Evolutionary conservation across 1,140 invertebrate genomes (phyloP).

Genomic region (Artemia franciscana): DNA sequence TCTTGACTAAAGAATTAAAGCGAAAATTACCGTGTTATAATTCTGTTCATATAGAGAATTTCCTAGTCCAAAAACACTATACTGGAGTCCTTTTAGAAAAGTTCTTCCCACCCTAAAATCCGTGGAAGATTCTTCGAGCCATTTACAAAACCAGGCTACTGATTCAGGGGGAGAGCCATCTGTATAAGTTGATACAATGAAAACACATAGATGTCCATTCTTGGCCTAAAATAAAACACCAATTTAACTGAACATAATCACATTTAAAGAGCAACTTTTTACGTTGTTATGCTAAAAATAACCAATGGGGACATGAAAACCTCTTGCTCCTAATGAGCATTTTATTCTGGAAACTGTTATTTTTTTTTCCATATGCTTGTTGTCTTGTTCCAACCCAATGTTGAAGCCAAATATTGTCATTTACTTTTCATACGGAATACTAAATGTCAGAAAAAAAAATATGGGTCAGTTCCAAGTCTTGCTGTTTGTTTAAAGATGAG

Average conservation of each 20-base stretch:
- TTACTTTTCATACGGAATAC: too few species aligned
- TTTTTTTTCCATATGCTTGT: too few species aligned
- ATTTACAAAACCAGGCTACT: conserved; percentile 29
- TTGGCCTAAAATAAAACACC: conserved; percentile 8
- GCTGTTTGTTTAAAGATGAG: too few species aligned
- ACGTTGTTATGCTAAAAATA: too few species aligned
- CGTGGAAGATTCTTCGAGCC: conserved; percentile 26
- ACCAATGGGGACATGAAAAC: too few species aligned
- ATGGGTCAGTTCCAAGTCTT: too few species aligned
- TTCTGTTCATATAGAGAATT: conserved; percentile 30
- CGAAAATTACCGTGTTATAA: conserved; percentile 24
- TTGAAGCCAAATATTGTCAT: too few species aligned
- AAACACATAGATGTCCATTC: conserved; percentile 16
- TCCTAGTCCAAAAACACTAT: conserved; percentile 31
- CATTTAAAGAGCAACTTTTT: too few species aligned
- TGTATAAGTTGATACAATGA: conserved; percentile 31
- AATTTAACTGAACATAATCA: not conserved
- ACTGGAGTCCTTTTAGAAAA: conserved; percentile 24
- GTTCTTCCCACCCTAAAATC: conserved; percentile 31
- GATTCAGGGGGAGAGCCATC: conserved; percentile 27
- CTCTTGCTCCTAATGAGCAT: too few species aligned
- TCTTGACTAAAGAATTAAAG: not conserved
- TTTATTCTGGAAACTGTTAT: too few species aligned
- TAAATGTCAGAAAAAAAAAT: too few species aligned
- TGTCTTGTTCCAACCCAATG: too few species aligned